Evolutionary conservation across 2,797 vertebrate species (phyloP), one percentile per base, ranked within the genome.

Genomic region (Squalus acanthias): DNA sequence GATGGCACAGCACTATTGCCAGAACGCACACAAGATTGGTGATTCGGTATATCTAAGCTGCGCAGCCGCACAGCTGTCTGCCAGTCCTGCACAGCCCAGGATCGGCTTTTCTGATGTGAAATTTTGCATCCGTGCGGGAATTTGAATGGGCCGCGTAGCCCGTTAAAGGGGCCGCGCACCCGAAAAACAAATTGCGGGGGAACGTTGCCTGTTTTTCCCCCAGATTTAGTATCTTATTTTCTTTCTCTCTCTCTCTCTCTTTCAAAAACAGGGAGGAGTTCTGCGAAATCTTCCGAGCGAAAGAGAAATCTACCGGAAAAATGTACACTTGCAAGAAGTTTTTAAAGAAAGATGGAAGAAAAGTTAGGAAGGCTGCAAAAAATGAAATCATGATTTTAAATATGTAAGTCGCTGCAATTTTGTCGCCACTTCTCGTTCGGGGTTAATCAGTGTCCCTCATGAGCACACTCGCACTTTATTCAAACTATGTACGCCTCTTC

Each of bases 261-360:
- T 20, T 60, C 15, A 22, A 72, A 95, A 70, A 93, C 97, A 99
- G 99, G 97, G 99, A 99, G 97, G 99, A 99, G 97, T 99, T 99
- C 98, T 99, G 99, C 91, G 99, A 99, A 98, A 99, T 99, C 97
- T 99, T 99, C 98, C 98, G 99, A 96, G 99, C 99, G 97, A 99
- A 99, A 98, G 99, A 99, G 97, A 99, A 99, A 98, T 98, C 98
- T 0, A 99, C 99, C 0, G 98, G 99, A 96, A 99, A 99, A 97
- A 98, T 99, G 97, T 99, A 98, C 97, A 99, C 99, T 33, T 99
- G 99, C 97, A 99, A 99, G 98, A 99, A 99, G 97, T 99, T 99
- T 97, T 97, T 99, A 97, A 99, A 99, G 97, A 98, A 99, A 95
- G 99, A 99, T 2, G 99, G 99, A 96, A 98, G 99, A 96, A 99